Percentiles rank a stretch among this genome's conserved stretches.
Conservation (phyloP, 2,797 vertebrate genomes). For the Vipera latastei region DNA sequence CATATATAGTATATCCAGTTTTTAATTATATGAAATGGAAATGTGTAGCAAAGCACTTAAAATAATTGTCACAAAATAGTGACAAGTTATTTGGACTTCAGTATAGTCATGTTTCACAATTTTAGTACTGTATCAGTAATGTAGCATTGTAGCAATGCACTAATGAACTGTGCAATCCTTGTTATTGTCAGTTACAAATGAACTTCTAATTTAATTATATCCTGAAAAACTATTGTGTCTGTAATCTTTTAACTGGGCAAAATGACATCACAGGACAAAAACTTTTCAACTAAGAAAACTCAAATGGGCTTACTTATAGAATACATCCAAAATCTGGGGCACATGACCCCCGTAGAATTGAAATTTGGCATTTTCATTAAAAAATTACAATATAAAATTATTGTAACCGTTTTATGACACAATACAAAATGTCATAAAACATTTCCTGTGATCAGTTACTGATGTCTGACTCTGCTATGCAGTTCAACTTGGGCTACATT, state of each 20-base stretch:
- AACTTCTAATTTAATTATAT: not conserved
- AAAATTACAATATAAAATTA: not conserved
- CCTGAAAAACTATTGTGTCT: not conserved
- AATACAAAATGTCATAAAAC: not conserved
- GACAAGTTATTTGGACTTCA: not conserved
- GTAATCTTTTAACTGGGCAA: not conserved
- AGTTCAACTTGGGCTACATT: not conserved
- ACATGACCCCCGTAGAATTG: not conserved
- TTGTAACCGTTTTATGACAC: not conserved
- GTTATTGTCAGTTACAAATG: not conserved
- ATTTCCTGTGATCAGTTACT: not conserved
- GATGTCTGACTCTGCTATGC: not conserved
- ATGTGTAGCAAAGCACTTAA: not conserved
- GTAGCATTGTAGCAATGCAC: not conserved
- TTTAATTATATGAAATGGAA: not conserved
- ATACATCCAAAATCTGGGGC: no score
- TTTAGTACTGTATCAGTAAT: not conserved
- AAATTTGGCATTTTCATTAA: not conserved
- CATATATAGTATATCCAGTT: not conserved
- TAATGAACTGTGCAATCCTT: not conserved
- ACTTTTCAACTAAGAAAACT: not conserved
- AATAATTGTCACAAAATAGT: not conserved
- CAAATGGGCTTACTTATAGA: not conserved
- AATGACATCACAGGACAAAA: not conserved
- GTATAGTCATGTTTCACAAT: not conserved